Evolutionary conservation across 2,113 vertebrate species (phyloP), one percentile per base, ranked within the genome.

Genomic region (Peromyscus maniculatus): DNA sequence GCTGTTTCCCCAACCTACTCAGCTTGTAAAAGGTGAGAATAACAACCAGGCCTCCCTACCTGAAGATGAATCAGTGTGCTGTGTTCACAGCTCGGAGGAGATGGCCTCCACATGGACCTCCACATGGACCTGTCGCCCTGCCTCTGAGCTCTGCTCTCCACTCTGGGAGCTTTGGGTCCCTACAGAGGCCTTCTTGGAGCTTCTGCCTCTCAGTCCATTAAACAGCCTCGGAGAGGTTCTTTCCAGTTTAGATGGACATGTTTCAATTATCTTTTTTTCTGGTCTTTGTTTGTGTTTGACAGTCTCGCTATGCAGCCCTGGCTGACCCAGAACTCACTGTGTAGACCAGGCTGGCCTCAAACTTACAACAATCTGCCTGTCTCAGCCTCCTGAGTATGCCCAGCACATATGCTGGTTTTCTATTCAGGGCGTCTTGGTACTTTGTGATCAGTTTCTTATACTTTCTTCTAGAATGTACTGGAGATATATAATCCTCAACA

Each of bases 1-100:
- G 24, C 39, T 82, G 24, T 22, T 62, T 87, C 86, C 36, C 80
- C 36, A 43, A 9, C 2, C 33, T 69, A 69, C 26, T 69, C 31
- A 5, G 36, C 59, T 43, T 88, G 49, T 89, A 59, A 71, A 71
- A 26, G 74, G n/a, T n/a, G 62, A 87, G 12, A 46, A 4, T 10
- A 11, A 26, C 3, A n/a, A 1, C 3, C 5, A 69, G n/a, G 75
- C 75, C 43, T 72, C 31, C n/a, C 36, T 69, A 62, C 36, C 19
- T 5, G 79, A 59, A 57, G 43, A 86, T 0, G 1, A 5, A 16
- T 4, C 7, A 4, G 22, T 13, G 16, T 0, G 1, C 83, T 33
- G 33, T 36, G 3, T 17, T 33, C 39, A n/a, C 1, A 5, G 3
- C 24, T 26, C n/a, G 43, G 39, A 43, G 10, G 16, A 28, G 24